Base-by-base conservation (phyloP, 2,113 vertebrate genomes). In the Mola mola region DNA sequence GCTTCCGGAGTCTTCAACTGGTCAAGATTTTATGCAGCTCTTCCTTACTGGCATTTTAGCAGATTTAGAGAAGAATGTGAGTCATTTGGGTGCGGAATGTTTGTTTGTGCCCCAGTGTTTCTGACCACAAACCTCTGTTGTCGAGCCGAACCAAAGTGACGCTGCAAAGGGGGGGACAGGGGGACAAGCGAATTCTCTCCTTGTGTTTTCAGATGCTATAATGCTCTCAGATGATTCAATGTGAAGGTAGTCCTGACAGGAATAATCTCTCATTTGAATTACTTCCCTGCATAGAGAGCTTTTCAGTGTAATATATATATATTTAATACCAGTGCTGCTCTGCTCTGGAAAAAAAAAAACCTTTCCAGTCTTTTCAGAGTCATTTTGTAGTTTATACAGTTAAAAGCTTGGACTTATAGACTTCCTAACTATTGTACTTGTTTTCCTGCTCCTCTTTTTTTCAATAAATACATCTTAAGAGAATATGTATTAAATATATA, bases 1-100 rank as follows among this genome's bases (percentile, higher is more conserved):
- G 25, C 38, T 41, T 4, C 72, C 62, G 69, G 63, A 70, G 57
- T 56, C 29, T 60, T 71, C 29, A 65, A 50, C 43, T 70, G 55
- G 11, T 79, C 52, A 83, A 83, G 78, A 78, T 80, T 76, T 76
- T 33, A 87, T 81, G 60, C 58, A 29, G 12, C 41, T 46, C 20
- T 15, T 46, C 22, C 42, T 49, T 24, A 11, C 15, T 25, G 53
- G 43, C 42, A 59, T 58, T 22, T 56, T 58, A 66, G n/a, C n/a
- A n/a, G 10, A 22, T 58, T 68, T 49, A 50, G n/a, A 48, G 62
- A 17, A 41, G 59, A 58, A 42, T 37, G 13, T 25, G 40, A 29
- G 26, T 52, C 5, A 38, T 49, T 55, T 73, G 5, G 49, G 53
- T 25, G 9, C 6, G 11, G 38, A 25, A 9, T 40, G 20, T n/a